Conservation (phyloP, 2,113 vertebrate species). For the Pygoscelis antarcticus region DNA sequence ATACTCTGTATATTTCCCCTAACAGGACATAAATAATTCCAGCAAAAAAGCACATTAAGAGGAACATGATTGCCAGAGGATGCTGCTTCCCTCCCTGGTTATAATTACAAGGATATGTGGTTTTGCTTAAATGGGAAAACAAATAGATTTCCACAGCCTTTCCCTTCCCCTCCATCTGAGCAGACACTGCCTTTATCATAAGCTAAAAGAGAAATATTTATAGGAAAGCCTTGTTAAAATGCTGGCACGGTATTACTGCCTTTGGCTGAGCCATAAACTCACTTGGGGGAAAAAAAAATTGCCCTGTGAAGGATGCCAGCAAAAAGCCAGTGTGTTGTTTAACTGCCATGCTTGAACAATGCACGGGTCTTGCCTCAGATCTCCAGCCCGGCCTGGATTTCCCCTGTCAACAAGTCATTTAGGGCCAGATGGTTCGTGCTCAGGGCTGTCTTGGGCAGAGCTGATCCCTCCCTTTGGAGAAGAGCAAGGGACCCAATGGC, state of each 20-base stretch:
- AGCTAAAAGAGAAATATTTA: slow-evolving; percentile 49
- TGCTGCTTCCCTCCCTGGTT: slow-evolving; percentile 19
- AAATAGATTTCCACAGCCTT: slow-evolving; percentile 21
- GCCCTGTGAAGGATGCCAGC: background rate
- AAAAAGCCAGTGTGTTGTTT: background rate
- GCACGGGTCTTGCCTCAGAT: background rate
- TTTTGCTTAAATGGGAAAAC: slow-evolving; percentile 35
- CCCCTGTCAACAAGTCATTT: slow-evolving; percentile 19
- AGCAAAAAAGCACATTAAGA: background rate
- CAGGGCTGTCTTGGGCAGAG: background rate
- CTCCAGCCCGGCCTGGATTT: background rate
- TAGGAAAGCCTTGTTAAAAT: slow-evolving; percentile 31
- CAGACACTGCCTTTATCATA: background rate
- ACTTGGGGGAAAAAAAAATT: background rate
- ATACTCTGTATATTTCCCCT: slow-evolving; percentile 13
- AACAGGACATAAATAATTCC: slow-evolving; percentile 39
- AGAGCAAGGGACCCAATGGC: background rate
- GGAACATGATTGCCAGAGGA: background rate
- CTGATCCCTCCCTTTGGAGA: background rate
- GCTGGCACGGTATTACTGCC: background rate
- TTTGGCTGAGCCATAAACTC: background rate
- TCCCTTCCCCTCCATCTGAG: background rate
- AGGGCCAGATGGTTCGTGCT: background rate
- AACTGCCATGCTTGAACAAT: background rate
- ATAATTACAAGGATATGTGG: slow-evolving; percentile 5